phyloP scores from a whole-genome alignment of 2,113 vertebrate genomes.

The Oncorhynchus tshawytscha region DNA sequence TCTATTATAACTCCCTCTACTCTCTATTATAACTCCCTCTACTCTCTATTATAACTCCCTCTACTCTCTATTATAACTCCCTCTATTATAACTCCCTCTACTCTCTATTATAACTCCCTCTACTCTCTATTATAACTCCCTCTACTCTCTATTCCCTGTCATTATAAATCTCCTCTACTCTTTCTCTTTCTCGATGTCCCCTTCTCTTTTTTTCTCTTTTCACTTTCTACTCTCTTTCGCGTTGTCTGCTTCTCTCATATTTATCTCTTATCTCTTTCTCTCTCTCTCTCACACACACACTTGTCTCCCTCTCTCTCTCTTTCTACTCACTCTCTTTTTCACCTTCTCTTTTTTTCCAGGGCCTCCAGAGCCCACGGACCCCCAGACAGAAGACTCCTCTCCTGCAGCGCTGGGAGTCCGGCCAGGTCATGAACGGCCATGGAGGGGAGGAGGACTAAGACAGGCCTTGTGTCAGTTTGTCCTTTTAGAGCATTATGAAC shows the following conservation, averaged over 20 bases:
- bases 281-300: neutral
- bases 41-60: too few species aligned
- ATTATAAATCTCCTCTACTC: too few species aligned
- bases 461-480: neutral
- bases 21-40: too few species aligned
- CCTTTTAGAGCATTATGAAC: too few species aligned
- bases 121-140: too few species aligned
- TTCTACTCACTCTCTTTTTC: neutral
- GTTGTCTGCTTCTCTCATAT: neutral
- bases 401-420: slow-evolving; percentile 72
- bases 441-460: slow-evolving; percentile 42
- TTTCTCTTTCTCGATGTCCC: neutral
- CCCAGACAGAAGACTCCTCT: slow-evolving; percentile 64
- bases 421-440: slow-evolving; percentile 58
- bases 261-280: neutral
- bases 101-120: too few species aligned
- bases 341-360: slow-evolving; percentile 19
- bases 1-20: too few species aligned
- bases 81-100: too few species aligned
- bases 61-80: too few species aligned
- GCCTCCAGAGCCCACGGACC: slow-evolving; percentile 29
- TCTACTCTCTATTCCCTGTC: neutral
- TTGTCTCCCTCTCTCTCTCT: neutral
- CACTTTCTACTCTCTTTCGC: neutral
- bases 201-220: neutral